Percentiles rank a stretch among this genome's conserved stretches.
Evolutionary conservation across 2,113 vertebrate species (phyloP).

Genomic region (Aythya baeri): DNA sequence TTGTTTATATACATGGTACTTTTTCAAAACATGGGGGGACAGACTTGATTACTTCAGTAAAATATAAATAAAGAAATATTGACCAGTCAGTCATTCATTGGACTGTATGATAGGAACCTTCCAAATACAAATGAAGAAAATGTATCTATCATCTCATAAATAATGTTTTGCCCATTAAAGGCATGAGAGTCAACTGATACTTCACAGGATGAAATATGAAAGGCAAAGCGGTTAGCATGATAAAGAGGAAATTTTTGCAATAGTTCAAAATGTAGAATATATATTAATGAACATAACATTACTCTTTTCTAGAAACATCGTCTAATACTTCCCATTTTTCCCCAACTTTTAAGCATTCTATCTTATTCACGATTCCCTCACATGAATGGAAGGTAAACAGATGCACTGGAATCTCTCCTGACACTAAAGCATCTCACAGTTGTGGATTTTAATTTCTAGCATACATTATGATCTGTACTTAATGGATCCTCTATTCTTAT

Average conservation of each 20-base stretch:
- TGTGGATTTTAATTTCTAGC: not conserved
- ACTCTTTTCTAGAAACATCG: not conserved
- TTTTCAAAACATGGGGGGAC: not conserved
- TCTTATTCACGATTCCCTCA: not conserved
- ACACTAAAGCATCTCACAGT: not conserved
- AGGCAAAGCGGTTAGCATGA: not conserved
- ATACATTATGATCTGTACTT: not conserved
- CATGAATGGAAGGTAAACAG: not conserved
- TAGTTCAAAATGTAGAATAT: not conserved
- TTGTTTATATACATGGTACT: not conserved
- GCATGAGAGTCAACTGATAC: not conserved
- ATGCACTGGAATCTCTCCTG: not conserved
- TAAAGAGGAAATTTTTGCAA: not conserved
- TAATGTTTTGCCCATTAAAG: not conserved
- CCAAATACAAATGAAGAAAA: constrained; percentile 9
- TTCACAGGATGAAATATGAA: not conserved
- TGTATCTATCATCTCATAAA: not conserved
- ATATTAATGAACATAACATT: not conserved
- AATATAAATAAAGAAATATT: constrained; percentile 23
- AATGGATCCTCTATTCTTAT: constrained; percentile 21
- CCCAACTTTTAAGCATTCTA: not conserved
- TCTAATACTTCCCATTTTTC: not conserved
- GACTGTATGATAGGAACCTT: not conserved
- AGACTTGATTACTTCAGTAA: constrained; percentile 1
- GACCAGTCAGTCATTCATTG: not conserved